Evolutionary conservation across 2,113 vertebrate species (phyloP).

Genomic region (Maylandia zebra): DNA sequence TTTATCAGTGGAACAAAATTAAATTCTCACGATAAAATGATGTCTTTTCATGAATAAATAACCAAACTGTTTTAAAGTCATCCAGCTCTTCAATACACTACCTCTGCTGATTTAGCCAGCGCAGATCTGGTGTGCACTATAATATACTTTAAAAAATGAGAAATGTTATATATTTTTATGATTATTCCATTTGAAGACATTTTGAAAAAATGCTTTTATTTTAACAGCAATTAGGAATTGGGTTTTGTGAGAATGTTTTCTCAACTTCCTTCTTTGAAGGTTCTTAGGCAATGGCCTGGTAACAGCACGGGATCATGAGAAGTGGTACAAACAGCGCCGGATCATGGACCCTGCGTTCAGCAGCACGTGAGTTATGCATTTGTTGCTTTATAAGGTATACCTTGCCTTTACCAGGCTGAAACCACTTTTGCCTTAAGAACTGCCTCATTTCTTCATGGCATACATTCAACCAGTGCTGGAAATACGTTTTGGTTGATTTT

Average conservation of each 20-base stretch:
- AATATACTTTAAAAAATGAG: neutral
- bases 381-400: neutral
- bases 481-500: neutral
- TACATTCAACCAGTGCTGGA: neutral
- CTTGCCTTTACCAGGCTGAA: neutral
- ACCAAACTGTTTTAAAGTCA: neutral
- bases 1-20: neutral
- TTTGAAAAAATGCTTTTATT: neutral
- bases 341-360: slow-evolving; percentile 89
- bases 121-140: neutral
- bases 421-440: neutral
- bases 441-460: neutral
- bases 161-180: neutral
- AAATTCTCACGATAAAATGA: neutral
- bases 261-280: slow-evolving; percentile 44
- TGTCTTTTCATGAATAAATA: neutral
- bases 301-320: slow-evolving; percentile 73
- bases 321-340: slow-evolving; percentile 83
- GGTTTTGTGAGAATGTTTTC: neutral
- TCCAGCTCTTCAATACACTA: neutral
- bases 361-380: slow-evolving; percentile 68
- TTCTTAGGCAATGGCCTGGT: slow-evolving; percentile 82
- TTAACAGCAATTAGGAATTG: neutral
- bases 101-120: neutral
- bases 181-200: neutral